These are phyloP conservation scores for Lineus longissimus DNA, from an alignment of 1,140 invertebrate genomes.

Conservation along the genomic window DNA sequence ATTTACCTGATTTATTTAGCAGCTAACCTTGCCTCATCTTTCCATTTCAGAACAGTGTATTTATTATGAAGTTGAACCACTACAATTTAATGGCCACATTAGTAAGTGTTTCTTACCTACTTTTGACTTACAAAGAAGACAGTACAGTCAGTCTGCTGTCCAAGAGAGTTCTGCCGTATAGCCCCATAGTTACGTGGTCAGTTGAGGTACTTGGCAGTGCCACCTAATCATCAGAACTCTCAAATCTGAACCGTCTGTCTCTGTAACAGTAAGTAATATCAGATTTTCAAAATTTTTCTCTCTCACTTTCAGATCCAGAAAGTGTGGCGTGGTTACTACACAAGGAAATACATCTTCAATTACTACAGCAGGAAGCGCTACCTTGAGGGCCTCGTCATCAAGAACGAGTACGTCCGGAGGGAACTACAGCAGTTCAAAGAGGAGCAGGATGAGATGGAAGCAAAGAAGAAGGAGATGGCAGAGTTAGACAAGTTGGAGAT, in stretches of 20 bases:
- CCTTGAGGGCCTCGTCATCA: conserved; percentile 46
- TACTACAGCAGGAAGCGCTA: conserved; percentile 51
- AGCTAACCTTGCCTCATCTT: conserved; percentile 7
- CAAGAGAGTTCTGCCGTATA: too few species aligned
- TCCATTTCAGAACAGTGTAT: conserved; percentile 41
- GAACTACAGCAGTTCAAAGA: conserved; percentile 49
- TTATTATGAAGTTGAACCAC: conserved; percentile 46
- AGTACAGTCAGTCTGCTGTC: too few species aligned
- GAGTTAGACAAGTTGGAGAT: conserved; percentile 31
- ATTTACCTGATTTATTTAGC: too few species aligned
- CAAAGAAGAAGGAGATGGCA: conserved; percentile 29
- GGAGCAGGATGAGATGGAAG: conserved; percentile 35
- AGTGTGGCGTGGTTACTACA: conserved; percentile 51
- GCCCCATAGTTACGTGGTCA: too few species aligned
- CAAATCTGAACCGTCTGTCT: neutral
- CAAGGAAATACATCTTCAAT: conserved; percentile 52
- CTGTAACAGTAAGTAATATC: neutral
- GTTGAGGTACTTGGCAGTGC: neutral
- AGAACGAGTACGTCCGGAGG: conserved; percentile 52
- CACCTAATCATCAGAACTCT: neutral
- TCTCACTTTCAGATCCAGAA: conserved; percentile 45
- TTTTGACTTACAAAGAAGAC: too few species aligned
- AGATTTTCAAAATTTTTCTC: neutral
- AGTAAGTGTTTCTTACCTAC: conserved; percentile 22
- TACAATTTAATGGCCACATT: conserved; percentile 45